Base-by-base conservation (phyloP, 2,113 vertebrate genomes). In the Todiramphus saurophagus region DNA sequence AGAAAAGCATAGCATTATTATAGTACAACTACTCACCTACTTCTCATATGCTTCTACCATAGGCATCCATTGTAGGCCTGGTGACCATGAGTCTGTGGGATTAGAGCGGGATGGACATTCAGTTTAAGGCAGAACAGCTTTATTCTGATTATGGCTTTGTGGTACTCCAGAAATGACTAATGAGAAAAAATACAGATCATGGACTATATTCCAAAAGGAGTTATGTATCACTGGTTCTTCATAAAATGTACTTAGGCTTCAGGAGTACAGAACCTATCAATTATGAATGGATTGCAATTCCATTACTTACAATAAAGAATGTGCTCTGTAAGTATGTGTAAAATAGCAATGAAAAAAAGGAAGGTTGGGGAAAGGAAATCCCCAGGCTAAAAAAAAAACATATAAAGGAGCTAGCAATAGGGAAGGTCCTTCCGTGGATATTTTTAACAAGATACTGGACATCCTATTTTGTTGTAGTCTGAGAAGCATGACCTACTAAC, bases 291-390 rank as follows among this genome's bases (percentile, higher is more conserved):
- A 87, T 84, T 93, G 62, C 80, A 84, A 51, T 89, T 95, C 80
- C 66, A 87, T 90, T 96, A 92, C 92, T 96, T 96, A 82, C 73
- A 79, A 31, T 87, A 68, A 94, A 89, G 95, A 89, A 92, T 60
- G 35, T 79, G 35, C 88, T 81, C 62, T 87, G 56, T 74, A 81
- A 89, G 35, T 86, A 76, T 94, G 73, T 62, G 86, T 60, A 92
- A 92, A 84, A 64, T 31, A 37, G 44, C 53, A 62, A 48, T 75
- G 85, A 75, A 89, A 85, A 37, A 92, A 90, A 90, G 56, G 60
- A 94, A 90, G 31, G 43, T 48, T 50, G 21, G 14, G 12, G 39
- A 86, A 89, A 93, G 53, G 60, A 80, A 96, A 72, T 86, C 68
- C 48, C 60, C 24, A 39, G 58, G 56, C 60, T 67, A 50, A 50